Conservation (phyloP, 2,797 vertebrate species). For the Chaunax sp. region DNA sequence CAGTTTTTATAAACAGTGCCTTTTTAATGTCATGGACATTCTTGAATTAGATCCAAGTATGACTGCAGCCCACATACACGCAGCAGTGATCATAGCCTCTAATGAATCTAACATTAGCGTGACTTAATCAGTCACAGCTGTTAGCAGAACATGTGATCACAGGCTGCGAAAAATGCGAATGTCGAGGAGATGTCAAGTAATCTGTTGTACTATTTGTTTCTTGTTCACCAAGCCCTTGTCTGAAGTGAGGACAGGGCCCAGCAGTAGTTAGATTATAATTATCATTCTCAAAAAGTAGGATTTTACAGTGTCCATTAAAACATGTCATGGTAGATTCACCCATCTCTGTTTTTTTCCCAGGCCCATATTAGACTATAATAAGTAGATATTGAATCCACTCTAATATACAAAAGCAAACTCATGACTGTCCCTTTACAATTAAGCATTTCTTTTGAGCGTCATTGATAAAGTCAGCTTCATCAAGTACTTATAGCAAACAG, state of each 20-base stretch:
- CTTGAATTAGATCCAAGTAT: slow-evolving; percentile 28
- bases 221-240: slow-evolving; percentile 11
- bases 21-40: slow-evolving; percentile 6
- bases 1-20: slow-evolving; percentile 1
- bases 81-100: slow-evolving; percentile 46
- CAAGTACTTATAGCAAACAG: background rate
- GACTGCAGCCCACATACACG: slow-evolving; percentile 40
- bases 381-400: no score
- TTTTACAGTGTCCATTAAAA: background rate
- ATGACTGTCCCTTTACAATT: slow-evolving; percentile 22
- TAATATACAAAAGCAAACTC: slow-evolving; percentile 2
- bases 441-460: slow-evolving; percentile 29
- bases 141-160: slow-evolving; percentile 70
- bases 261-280: slow-evolving; percentile 39
- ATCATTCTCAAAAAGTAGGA: background rate
- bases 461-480: slow-evolving; percentile 20
- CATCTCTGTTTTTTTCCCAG: background rate
- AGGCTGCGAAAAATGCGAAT: slow-evolving; percentile 68
- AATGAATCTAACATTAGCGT: slow-evolving; percentile 65
- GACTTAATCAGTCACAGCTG: slow-evolving; percentile 73
- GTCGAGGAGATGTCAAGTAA: slow-evolving; percentile 61
- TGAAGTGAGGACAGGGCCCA: slow-evolving; percentile 20
- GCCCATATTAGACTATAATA: background rate
- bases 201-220: slow-evolving; percentile 61
- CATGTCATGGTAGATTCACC: background rate